Percentiles rank a stretch among this genome's conserved stretches.
Conservation (phyloP, 2,797 vertebrate genomes). For the Otolemur crassicaudatus region DNA sequence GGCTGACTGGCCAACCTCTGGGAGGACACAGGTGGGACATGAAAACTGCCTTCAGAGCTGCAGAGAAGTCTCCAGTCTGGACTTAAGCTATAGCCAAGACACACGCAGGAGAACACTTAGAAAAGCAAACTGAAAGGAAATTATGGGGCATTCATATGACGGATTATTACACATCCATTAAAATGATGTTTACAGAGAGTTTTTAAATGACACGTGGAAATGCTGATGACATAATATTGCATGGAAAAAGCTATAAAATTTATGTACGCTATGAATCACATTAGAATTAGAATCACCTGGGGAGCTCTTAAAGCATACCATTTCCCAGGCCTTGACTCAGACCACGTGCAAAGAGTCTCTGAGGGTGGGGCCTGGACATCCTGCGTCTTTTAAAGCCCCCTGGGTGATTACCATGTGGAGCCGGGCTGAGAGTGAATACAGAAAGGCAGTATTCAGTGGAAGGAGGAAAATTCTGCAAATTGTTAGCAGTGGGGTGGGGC, state of each 20-base stretch:
- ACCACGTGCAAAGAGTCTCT: neutral
- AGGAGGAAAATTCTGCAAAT: neutral
- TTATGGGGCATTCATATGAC: conserved; percentile 6
- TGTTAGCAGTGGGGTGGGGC: neutral
- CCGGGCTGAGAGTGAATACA: neutral
- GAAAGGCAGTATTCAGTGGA: rapidly evolving
- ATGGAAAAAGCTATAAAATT: conserved; percentile 48
- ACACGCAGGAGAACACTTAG: neutral
- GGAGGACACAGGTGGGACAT: neutral
- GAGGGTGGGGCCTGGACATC: neutral
- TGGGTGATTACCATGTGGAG: rapidly evolving
- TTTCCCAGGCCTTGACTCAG: neutral
- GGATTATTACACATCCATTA: conserved; percentile 67
- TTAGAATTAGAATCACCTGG: conserved; percentile 66
- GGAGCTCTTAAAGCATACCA: neutral
- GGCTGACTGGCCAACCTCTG: neutral
- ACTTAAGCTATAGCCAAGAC: neutral
- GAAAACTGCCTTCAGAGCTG: neutral
- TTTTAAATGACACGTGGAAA: conserved; percentile 70
- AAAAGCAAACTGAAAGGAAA: conserved; percentile 51
- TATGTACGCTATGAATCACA: conserved; percentile 19
- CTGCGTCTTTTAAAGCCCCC: neutral
- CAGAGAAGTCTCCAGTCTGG: neutral
- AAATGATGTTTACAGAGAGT: conserved; percentile 69
- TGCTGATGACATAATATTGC: conserved; percentile 63